Base-by-base conservation (phyloP, 2,113 vertebrate species). In the Erpornis zantholeuca region DNA sequence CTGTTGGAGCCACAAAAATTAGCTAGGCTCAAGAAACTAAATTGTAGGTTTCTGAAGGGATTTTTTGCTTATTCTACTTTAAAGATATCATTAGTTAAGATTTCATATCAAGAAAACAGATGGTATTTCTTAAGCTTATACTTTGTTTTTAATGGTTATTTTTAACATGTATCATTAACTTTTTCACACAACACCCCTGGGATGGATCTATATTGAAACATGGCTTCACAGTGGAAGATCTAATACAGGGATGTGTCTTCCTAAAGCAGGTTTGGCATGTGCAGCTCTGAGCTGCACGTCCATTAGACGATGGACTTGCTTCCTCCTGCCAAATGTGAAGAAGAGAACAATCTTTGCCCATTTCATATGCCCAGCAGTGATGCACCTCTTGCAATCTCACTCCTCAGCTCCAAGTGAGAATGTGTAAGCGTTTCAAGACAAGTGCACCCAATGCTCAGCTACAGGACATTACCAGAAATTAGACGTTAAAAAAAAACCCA, bases 11-110 rank as follows among this genome's bases (percentile, higher is more conserved):
- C 94, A 82, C 40, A 68, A 79, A 54, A 24, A 59, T 82, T 77
- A 88, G 63, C 35, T 83, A 57, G 28, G 36, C 65, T 90, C 52
- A 60, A 75, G 64, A 77, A 92, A 86, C 38, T 52, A 60, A 94
- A 93, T 1, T 59, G n/a, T 33, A 81, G 28, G 56, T 83, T 93
- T 81, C 64, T 92, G 60, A 87, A 65, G 35, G 38, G 11, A 70
- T 28, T 47, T 87, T 91, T 80, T 85, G 50, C 69, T 86, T 90
- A 77, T 86, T 83, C 10, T 17, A 40, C 71, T 78, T 92, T 56
- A 81, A 86, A 94, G 57, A 40, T 49, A 86, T 29, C 33, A 80
- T 94, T 81, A 92, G 71, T 56, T 36, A 90, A 77, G 71, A 83
- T 9, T 70, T 63, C 1, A 0, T 44, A 78, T 27, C 63, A 82